Base-by-base conservation (phyloP, 2,888 invertebrate genomes). In the Galerucella nymphaeae region DNA sequence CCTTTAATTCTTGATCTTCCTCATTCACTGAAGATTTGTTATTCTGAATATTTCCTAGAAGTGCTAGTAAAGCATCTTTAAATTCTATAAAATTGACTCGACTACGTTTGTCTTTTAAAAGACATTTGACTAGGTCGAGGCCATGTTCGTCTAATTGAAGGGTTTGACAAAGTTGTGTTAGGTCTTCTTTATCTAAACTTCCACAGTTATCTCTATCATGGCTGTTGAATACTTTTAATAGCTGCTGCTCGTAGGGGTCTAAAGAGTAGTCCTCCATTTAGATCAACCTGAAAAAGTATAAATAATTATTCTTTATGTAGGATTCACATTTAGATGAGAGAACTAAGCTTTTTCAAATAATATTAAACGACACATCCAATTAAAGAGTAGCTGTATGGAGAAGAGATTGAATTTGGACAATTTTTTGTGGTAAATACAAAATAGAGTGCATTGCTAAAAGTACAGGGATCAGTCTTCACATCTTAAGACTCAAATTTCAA, bases 191-290 rank as follows among this genome's bases (percentile, higher is more conserved):
- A 83, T 93, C 91, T 78, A 95, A 86, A 81, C 91, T 90, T 79
- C 93, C 93, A 82, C 90, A 89, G 82, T 91, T 91, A 83, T 91
- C 90, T 77, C 89, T 88, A 86, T 94, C 92, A 87, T 94, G 94
- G 83, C 93, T 93, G 85, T 93, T 91, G 84, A 94, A 95, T 83
- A 94, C 93, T 81, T 92, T 91, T 81, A 93, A 91, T 82, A 95
- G 89, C 88, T 94, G 94, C 87, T 93, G 91, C 86, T 95, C 95
- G 84, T 95, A 94, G 59, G 92, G 94, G 88, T 94, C 93, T 85
- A 91, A 68, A 20, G 76, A 72, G 65, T 76, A 76, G 20, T 78
- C 77, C 4, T 80, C 78, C 79, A 79, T 79, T 38, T 42, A 61
- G 45, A 58, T 50, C 41, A 9, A 50, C 57, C 73, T 73, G 53